Evolutionary conservation across 2,888 invertebrate species (phyloP).

Genomic region (Theodoxus fluviatilis): DNA sequence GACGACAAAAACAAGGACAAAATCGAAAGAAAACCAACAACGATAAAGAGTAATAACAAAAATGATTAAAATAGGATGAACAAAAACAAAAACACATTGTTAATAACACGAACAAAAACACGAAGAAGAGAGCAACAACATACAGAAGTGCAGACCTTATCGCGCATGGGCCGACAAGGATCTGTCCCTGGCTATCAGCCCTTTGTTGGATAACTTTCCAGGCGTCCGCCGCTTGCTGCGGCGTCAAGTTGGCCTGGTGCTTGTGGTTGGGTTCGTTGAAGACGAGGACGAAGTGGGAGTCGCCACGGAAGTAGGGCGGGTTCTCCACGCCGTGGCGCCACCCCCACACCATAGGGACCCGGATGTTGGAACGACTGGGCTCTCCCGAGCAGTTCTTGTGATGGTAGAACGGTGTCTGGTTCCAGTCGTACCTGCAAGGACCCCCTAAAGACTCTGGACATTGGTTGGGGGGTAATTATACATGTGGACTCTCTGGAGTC

Average conservation of each 20-base stretch:
- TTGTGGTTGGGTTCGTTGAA: conserved; percentile 45
- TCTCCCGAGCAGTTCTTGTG: conserved; percentile 10
- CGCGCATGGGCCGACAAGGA: conserved; percentile 41
- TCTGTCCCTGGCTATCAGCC: conserved; percentile 33
- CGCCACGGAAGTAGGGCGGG: conserved; percentile 23
- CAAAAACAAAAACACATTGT: too few species aligned
- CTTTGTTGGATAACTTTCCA: conserved; percentile 34
- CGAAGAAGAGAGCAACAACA: conserved; percentile 24
- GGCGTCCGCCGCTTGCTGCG: conserved; percentile 36
- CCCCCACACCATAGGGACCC: conserved; percentile 29
- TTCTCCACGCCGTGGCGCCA: conserved; percentile 24
- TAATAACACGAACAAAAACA: too few species aligned
- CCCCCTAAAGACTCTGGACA: neutral
- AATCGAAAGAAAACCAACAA: too few species aligned
- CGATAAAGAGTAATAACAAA: too few species aligned
- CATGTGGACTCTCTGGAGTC: too few species aligned
- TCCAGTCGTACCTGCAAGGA: conserved; percentile 27
- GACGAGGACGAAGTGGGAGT: conserved; percentile 33
- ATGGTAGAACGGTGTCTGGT: conserved; percentile 24
- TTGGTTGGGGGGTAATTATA: neutral
- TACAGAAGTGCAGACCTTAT: too few species aligned
- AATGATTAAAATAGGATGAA: too few species aligned
- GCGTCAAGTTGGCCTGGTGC: conserved; percentile 38
- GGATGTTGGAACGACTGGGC: neutral
- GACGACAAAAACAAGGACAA: too few species aligned